Evolutionary conservation across 2,797 vertebrate species (phyloP).

Genomic region (Notolepis coatsorum): DNA sequence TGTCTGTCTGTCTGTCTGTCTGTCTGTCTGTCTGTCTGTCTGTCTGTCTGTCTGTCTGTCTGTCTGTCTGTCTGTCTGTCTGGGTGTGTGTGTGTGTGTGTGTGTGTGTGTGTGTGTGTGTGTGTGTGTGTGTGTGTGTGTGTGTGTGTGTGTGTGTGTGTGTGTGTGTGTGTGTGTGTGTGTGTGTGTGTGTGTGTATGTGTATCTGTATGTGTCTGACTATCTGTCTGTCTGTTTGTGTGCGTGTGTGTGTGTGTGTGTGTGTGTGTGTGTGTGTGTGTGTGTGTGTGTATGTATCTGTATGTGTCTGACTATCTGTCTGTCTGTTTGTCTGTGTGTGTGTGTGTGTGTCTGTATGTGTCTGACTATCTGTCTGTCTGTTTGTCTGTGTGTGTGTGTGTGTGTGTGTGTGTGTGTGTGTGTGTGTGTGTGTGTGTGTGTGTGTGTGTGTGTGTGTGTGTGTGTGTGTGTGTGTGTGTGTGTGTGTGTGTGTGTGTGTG

Average conservation of each 20-base stretch:
- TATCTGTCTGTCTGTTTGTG: not conserved
- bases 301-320: conserved; percentile 10
- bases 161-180: too few relatives aligned
- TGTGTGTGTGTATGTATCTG: not conserved
- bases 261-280: not conserved
- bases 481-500: conserved; percentile 12
- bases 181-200: not conserved
- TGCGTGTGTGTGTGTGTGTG: conserved; percentile 3
- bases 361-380: too few relatives aligned
- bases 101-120: conserved; percentile 25
- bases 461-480: conserved; percentile 1
- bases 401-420: not conserved
- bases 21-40: too few relatives aligned
- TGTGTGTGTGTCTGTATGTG: too few relatives aligned
- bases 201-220: not conserved
- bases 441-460: conserved; percentile 20
- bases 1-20: too few relatives aligned
- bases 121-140: too few relatives aligned
- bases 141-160: too few relatives aligned
- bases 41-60: not conserved
- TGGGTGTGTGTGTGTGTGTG: too few relatives aligned
- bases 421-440: conserved; percentile 12
- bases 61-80: conserved; percentile 1
- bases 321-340: conserved; percentile 24
- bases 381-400: too few relatives aligned